Base-by-base conservation (phyloP, 2,113 vertebrate genomes). In the Sardina pilchardus region DNA sequence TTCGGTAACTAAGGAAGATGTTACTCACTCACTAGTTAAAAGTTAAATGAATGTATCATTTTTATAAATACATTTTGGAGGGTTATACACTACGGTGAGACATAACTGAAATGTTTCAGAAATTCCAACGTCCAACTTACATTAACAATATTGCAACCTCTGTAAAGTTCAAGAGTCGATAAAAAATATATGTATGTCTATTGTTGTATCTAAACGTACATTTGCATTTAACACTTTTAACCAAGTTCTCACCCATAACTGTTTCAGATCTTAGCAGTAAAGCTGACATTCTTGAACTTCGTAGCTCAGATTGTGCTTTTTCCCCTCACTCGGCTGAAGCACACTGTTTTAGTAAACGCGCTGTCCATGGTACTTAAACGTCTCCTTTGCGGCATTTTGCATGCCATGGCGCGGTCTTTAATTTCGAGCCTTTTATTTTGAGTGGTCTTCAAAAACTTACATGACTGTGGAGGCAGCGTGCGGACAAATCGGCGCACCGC, bases 361-460 rank as follows among this genome's bases (percentile, higher is more conserved):
- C 88, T 89, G 84, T 87, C 84, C 88, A 85, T 82, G 86, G 84
- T 87, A 6, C 86, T 87, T 83, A 85, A 81, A 42, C n/a, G 0
- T 36, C 43, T 43, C 48, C 42, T 50, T 48, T 67, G n/a, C 63
- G 63, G n/a, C 26, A 1, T 67, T 14, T 14, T 0, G 30, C 71
- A 34, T 78, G 9, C 71, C 71, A n/a, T 78, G 30, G 16, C 71
- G 30, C 16, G 71, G 10, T 5, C 16, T 78, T 30, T 36, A 78
- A 78, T 78, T 78, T 34, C 71, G 12, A 17, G 71, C 71, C 30
- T 78, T 78, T 78, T 78, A 78, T 78, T 78, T 78, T 78, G 71
- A 78, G 71, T 78, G 71, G 30, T 78, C 71, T 78, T 36, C 71
- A 30, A 78, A 78, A 78, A 78, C 71, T 39, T 34, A 78, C 71